Evolutionary conservation across 2,113 vertebrate species (phyloP).

Genomic region (Turdus rufiventris): DNA sequence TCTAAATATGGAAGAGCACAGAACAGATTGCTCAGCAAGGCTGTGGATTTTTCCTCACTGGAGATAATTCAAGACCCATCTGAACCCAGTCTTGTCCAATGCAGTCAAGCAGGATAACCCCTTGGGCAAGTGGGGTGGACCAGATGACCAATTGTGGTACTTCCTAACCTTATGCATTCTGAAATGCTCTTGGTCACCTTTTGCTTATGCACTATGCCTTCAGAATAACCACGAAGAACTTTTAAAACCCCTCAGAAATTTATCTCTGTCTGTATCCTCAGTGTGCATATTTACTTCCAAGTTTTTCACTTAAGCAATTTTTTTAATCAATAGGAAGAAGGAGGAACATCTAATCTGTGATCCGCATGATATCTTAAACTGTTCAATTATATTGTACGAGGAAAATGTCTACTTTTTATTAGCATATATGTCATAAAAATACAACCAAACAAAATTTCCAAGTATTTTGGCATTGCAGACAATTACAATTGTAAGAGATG

Average conservation of each 20-base stretch:
- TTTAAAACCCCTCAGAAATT: neutral
- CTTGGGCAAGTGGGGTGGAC: neutral
- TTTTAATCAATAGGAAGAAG: neutral
- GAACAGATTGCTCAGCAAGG: neutral
- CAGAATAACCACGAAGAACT: neutral
- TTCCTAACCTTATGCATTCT: neutral
- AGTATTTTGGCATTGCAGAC: neutral
- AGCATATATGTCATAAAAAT: neutral
- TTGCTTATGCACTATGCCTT: neutral
- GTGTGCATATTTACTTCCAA: neutral
- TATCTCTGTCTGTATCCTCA: neutral
- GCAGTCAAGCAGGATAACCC: neutral
- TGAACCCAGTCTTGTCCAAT: neutral
- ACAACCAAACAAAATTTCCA: neutral
- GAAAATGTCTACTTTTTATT: neutral
- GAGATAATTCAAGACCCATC: neutral
- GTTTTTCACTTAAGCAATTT: neutral
- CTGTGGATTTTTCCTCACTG: neutral
- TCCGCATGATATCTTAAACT: neutral
- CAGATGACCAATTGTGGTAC: neutral
- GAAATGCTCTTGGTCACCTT: neutral
- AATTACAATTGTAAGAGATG: neutral
- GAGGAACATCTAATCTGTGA: neutral
- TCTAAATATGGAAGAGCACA: fast-evolving
- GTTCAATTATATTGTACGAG: neutral